Base-by-base conservation (phyloP, 2,797 vertebrate species). In the Dryobates pubescens region DNA sequence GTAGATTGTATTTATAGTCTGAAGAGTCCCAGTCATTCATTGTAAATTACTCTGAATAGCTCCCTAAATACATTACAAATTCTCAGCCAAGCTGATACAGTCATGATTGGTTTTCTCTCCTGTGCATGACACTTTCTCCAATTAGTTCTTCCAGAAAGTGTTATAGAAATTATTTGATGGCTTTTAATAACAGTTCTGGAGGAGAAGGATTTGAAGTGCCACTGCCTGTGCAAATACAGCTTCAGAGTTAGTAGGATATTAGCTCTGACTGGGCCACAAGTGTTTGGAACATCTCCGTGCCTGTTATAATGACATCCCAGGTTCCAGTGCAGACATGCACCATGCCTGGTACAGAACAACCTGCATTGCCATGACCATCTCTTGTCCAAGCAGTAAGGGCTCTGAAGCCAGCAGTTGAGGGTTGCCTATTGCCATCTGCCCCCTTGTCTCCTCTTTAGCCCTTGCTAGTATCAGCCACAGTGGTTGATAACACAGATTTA, bases 1-100 rank as follows among this genome's bases (percentile, higher is more conserved):
- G 27, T 93, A 82, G 77, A 73, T 90, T 82, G 83, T 94, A 79
- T 94, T 94, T 95, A 79, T 95, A 91, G 82, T 89, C 86, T 89
- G 77, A 88, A 91, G 80, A 84, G 81, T 82, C 82, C 74, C 81
- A 93, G 86, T 88, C 80, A 74, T 85, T 96, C 87, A 75, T 62
- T 92, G 82, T 88, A 94, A 93, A 94, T 90, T 95, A 77, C 84
- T 85, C 69, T 57, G 86, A 90, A 80, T 74, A 90, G 69, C 90
- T 94, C 88, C 92, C 93, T 92, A 87, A 93, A 90, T 94, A 84
- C 82, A 62, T 84, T 82, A 91, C 57, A 84, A 26, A 88, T 92
- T 94, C 92, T 93, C 79, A 89, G 70, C 72, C 88, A 89, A 90
- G 79, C 82, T 91, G 79, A 68, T 94, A 70, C 80, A 58, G 85